Evolutionary conservation across 64 coral and sea anemone species (phyloP).

Genomic region (Stichodactyla mertensii): DNA sequence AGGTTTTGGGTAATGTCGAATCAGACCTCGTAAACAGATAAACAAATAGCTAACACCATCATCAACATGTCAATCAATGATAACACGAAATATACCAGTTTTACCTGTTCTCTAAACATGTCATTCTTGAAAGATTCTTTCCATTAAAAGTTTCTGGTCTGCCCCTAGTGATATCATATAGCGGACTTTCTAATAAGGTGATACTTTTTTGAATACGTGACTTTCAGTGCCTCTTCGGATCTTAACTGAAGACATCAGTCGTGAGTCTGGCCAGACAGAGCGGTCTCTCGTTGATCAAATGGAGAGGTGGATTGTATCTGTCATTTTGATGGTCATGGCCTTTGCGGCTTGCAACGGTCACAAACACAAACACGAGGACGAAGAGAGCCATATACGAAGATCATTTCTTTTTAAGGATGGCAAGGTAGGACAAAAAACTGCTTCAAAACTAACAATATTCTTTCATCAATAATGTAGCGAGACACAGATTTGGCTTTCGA

Average conservation of each 20-base stretch:
- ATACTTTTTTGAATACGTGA: neutral
- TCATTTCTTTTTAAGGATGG: slow-evolving; percentile 16
- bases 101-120: neutral
- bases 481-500: too few relatives aligned
- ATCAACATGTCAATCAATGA: neutral
- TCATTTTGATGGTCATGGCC: neutral
- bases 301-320: neutral
- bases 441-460: too few relatives aligned
- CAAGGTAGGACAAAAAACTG: neutral
- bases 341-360: slow-evolving; percentile 20
- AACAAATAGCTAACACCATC: neutral
- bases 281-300: neutral
- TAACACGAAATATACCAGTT: neutral
- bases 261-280: neutral
- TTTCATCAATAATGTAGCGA: too few relatives aligned
- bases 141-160: neutral
- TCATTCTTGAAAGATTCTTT: neutral
- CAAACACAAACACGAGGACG: slow-evolving; percentile 9
- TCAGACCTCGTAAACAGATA: neutral
- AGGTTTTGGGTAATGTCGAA: neutral
- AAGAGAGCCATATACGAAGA: neutral
- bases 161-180: neutral
- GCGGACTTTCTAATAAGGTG: neutral
- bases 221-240: neutral
- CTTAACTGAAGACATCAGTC: neutral